These are phyloP conservation scores for Menura novaehollandiae DNA, from an alignment of 2,113 vertebrate genomes.

Conservation along the genomic window DNA sequence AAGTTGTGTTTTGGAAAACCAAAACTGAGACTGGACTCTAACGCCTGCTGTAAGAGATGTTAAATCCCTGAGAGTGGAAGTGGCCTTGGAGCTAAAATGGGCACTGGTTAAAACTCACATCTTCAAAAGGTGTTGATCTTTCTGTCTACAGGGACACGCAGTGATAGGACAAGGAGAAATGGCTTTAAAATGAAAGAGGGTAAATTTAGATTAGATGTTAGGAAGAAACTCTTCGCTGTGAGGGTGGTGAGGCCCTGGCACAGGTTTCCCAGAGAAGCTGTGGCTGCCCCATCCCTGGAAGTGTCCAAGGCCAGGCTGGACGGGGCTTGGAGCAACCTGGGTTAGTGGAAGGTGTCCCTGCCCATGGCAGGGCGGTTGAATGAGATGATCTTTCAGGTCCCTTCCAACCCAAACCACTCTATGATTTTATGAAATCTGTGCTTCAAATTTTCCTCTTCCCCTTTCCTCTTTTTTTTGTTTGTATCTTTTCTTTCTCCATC, in stretches of 20 bases:
- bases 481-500: background rate
- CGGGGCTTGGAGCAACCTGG: rapidly evolving
- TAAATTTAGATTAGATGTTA: background rate
- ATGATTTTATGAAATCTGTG: background rate
- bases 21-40: background rate
- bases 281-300: background rate
- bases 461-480: background rate
- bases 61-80: background rate
- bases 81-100: background rate
- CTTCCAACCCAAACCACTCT: background rate
- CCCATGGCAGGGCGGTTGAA: background rate
- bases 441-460: background rate
- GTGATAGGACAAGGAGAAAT: background rate
- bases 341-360: background rate
- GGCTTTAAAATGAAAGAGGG: background rate
- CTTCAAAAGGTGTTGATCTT: background rate
- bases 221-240: background rate
- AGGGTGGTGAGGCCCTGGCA: background rate
- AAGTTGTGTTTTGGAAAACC: background rate
- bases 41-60: background rate
- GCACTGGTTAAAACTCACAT: background rate
- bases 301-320: background rate
- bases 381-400: background rate
- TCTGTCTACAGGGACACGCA: background rate
- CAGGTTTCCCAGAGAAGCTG: background rate